Evolutionary conservation across 2,113 vertebrate species (phyloP).

Genomic region (Hippocampus mohnikei): DNA sequence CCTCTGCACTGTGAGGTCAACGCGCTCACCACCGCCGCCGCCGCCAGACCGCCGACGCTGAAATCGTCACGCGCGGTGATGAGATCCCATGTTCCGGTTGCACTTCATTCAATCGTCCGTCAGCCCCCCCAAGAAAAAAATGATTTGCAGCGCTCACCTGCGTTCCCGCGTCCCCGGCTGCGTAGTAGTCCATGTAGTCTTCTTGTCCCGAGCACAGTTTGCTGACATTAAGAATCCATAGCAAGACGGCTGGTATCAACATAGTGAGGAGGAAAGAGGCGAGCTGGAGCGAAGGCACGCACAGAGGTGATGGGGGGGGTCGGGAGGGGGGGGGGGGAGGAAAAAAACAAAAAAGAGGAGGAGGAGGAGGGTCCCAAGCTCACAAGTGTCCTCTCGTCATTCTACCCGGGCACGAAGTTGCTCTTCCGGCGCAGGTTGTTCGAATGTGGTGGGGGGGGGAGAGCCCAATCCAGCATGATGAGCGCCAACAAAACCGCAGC

Average conservation of each 20-base stretch:
- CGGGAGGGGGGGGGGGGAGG: background rate
- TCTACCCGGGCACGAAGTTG: constrained; percentile 65
- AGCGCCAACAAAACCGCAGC: constrained; percentile 28
- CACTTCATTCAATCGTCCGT: too few species aligned
- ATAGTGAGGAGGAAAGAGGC: constrained; percentile 59
- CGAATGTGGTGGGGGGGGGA: constrained; percentile 35
- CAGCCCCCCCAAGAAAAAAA: too few species aligned
- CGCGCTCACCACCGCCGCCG: too few species aligned
- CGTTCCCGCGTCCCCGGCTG: constrained; percentile 54
- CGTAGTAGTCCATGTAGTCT: constrained; percentile 57
- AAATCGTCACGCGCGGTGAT: too few species aligned
- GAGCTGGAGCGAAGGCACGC: constrained; percentile 23
- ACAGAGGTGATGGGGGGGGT: constrained; percentile 6
- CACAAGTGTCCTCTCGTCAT: constrained; percentile 46
- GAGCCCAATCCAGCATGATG: constrained; percentile 63
- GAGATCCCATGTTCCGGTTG: too few species aligned
- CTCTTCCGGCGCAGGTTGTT: constrained; percentile 52
- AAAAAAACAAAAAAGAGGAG: background rate
- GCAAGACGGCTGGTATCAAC: constrained; percentile 64
- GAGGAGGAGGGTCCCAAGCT: constrained; percentile 25
- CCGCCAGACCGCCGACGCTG: too few species aligned
- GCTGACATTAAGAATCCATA: constrained; percentile 65
- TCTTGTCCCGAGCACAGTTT: constrained; percentile 60
- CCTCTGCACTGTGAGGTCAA: too few species aligned
- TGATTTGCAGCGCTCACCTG: constrained; percentile 43